These are phyloP conservation scores for Schizopygopsis pylzovi DNA, from an alignment of 2,797 vertebrate species.

Conservation along the genomic window DNA sequence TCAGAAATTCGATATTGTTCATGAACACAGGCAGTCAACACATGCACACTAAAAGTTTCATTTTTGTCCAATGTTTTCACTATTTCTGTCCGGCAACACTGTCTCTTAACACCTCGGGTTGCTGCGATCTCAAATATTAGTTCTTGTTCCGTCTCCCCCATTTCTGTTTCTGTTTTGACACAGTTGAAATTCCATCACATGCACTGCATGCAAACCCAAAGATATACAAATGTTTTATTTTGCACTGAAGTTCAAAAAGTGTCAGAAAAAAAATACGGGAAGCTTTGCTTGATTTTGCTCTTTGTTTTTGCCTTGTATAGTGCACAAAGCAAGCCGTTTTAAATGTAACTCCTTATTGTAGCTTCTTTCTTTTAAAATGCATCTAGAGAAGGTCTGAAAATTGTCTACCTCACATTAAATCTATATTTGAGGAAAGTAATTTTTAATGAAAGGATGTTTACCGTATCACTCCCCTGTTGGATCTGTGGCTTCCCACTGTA, in stretches of 20 bases:
- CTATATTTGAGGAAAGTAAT: background rate
- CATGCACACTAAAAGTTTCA: background rate
- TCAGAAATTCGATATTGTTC: background rate
- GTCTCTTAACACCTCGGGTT: background rate
- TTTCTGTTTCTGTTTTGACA: background rate
- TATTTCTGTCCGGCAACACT: background rate
- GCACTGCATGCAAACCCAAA: background rate
- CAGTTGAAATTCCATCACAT: background rate
- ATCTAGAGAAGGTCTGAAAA: background rate
- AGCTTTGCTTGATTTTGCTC: no score
- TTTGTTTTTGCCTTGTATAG: background rate
- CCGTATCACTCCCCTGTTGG: background rate
- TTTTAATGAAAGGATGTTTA: conserved; percentile 35
- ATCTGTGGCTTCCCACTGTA: conserved; percentile 15
- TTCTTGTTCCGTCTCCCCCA: background rate
- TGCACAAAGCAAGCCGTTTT: background rate
- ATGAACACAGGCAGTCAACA: background rate
- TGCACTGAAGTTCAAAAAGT: background rate
- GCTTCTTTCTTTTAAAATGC: background rate
- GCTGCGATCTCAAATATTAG: background rate
- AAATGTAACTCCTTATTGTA: background rate
- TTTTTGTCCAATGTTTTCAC: background rate
- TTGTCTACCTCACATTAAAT: background rate
- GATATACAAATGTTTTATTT: background rate
- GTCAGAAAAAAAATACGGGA: background rate